Conservation (phyloP, 2,888 invertebrate genomes). For the Rhaphigaster nebulosa region DNA sequence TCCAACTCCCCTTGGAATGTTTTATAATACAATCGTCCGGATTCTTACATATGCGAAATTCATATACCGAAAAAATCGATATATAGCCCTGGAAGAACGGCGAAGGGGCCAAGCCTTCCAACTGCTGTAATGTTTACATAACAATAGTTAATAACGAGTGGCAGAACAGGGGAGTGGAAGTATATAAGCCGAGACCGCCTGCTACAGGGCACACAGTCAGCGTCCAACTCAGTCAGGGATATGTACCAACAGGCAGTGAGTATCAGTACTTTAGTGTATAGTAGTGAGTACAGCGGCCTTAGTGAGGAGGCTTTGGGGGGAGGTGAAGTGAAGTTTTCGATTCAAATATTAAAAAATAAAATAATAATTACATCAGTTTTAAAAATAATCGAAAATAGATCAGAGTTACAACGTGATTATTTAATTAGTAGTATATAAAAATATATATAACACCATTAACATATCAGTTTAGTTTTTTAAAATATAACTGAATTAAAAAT, state of each 20-base stretch:
- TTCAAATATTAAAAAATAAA: neutral
- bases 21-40: neutral
- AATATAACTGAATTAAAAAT: no score
- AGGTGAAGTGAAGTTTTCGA: neutral
- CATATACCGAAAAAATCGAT: neutral
- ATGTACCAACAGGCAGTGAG: conserved; percentile 41
- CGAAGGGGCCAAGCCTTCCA: conserved; percentile 12
- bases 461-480: no score
- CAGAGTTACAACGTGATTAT: neutral
- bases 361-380: neutral
- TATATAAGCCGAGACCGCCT: neutral
- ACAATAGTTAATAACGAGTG: conserved; percentile 55
- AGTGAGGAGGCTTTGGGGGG: neutral
- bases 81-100: conserved; percentile 6
- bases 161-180: conserved; percentile 24
- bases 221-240: neutral
- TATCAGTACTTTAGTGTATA: conserved; percentile 14
- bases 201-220: neutral
- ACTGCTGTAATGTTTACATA: conserved; percentile 55
- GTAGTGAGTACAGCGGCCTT: neutral
- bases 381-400: neutral
- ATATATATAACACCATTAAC: no score
- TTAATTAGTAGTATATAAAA: neutral
- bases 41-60: neutral
- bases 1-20: neutral